Percentiles rank a stretch among this genome's conserved stretches.
phyloP scores from a whole-genome alignment of 2,797 vertebrate species.

The Betta splendens region DNA sequence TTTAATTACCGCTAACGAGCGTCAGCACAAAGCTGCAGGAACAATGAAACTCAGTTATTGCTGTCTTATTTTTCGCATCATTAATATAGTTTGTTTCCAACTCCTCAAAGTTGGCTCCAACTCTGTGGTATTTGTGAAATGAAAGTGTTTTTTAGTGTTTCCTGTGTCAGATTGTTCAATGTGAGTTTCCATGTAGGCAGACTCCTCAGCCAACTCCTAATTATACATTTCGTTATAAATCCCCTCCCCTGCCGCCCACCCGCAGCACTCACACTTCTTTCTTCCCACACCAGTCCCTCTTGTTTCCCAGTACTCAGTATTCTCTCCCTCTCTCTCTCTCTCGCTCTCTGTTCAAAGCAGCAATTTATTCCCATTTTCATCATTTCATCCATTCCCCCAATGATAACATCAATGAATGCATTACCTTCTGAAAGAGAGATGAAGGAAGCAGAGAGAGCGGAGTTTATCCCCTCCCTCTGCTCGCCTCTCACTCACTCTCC shows the following conservation, averaged over 20 bases:
- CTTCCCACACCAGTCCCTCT: constrained; percentile 39
- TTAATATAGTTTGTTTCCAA: constrained; percentile 1
- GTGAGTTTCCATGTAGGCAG: constrained; percentile 48
- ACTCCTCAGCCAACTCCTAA: constrained; percentile 37
- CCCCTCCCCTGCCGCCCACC: constrained; percentile 43
- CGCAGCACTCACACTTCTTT: constrained; percentile 39
- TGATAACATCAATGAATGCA: constrained; percentile 62
- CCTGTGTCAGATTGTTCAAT: constrained; percentile 45
- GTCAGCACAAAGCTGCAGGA: constrained; percentile 4
- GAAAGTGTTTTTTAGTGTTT: constrained; percentile 21
- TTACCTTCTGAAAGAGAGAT: constrained; percentile 65
- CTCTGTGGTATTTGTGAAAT: background rate
- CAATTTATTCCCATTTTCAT: constrained; percentile 61
- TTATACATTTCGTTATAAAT: constrained; percentile 46
- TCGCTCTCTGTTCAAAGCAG: constrained; percentile 44
- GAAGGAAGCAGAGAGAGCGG: constrained; percentile 43
- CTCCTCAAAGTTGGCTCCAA: background rate
- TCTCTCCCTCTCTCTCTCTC: constrained; percentile 27
- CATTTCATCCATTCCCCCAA: constrained; percentile 58
- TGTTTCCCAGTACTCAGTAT: constrained; percentile 41
- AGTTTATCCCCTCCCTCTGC: constrained; percentile 18
- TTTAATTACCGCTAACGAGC: no score
- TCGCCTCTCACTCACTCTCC: constrained; percentile 39
- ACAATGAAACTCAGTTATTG: background rate
- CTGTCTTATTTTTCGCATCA: background rate